Evolutionary conservation across 2,113 vertebrate genomes (phyloP).

Genomic region (Amblyornis subalaris): DNA sequence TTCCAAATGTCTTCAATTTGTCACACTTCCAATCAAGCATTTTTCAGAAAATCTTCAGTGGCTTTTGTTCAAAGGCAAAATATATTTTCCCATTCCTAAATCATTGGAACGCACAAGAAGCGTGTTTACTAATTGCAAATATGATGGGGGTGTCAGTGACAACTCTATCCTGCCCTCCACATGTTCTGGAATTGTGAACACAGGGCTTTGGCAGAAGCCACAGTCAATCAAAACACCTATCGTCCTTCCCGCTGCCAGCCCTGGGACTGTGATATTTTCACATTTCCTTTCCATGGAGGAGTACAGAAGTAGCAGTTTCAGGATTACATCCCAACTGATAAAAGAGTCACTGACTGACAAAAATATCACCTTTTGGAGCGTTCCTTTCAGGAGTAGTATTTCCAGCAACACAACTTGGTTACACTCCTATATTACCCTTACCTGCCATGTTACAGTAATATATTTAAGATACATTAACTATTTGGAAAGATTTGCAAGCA

Average conservation of each 20-base stretch:
- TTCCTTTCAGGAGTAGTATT: background rate
- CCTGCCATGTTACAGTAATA: background rate
- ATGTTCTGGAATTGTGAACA: background rate
- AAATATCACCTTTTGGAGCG: background rate
- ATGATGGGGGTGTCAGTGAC: background rate
- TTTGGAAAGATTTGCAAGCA: background rate
- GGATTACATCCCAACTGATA: background rate
- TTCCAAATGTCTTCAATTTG: constrained; percentile 7
- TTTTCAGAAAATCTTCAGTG: constrained; percentile 26
- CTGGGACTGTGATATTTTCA: background rate
- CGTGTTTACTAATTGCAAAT: background rate
- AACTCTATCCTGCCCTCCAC: constrained; percentile 17
- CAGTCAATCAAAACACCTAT: background rate
- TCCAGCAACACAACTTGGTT: background rate
- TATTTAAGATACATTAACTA: background rate
- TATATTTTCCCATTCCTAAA: background rate
- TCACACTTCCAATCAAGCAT: constrained; percentile 5
- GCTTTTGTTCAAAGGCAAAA: constrained; percentile 30
- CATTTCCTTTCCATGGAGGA: background rate
- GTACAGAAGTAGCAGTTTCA: background rate
- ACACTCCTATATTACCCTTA: background rate
- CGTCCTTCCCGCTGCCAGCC: background rate
- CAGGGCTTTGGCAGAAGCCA: background rate
- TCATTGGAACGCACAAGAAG: background rate
- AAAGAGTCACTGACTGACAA: background rate